These are phyloP conservation scores for Cheiracanthium punctorium DNA, from an alignment of 2,888 invertebrate genomes.

Conservation along the genomic window DNA sequence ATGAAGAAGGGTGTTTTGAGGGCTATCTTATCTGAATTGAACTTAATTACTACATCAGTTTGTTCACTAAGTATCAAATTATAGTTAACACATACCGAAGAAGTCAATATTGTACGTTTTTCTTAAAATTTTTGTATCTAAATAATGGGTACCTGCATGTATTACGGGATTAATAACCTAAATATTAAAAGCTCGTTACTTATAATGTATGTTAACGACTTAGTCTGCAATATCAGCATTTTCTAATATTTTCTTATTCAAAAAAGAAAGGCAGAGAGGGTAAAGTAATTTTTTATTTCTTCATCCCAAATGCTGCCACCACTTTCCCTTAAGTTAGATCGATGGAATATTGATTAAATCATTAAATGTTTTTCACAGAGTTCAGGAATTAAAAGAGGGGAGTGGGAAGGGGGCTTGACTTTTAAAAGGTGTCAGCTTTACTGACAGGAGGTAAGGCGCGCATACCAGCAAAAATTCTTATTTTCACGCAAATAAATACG, in stretches of 20 bases:
- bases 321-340: conserved; percentile 58
- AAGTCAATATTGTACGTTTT: conserved; percentile 16
- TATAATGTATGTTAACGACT: conserved; percentile 68
- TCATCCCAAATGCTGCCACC: conserved; percentile 59
- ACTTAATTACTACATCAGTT: too few species aligned
- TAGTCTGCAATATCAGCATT: conserved; percentile 60
- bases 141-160: conserved; percentile 32
- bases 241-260: conserved; percentile 41
- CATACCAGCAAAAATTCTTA: neutral
- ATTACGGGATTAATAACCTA: conserved; percentile 39
- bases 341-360: conserved; percentile 69
- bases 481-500: conserved; percentile 4
- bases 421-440: conserved; percentile 43
- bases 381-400: conserved; percentile 54
- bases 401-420: conserved; percentile 23
- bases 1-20: too few species aligned
- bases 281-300: conserved; percentile 62
- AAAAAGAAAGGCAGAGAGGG: conserved; percentile 30
- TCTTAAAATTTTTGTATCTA: conserved; percentile 44
- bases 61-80: too few species aligned
- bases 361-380: conserved; percentile 68
- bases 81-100: too few species aligned
- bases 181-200: conserved; percentile 69
- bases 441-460: neutral
- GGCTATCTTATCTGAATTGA: too few species aligned